phyloP scores from a whole-genome alignment of 2,888 invertebrate species.

The Caenorhabditis sp. region DNA sequence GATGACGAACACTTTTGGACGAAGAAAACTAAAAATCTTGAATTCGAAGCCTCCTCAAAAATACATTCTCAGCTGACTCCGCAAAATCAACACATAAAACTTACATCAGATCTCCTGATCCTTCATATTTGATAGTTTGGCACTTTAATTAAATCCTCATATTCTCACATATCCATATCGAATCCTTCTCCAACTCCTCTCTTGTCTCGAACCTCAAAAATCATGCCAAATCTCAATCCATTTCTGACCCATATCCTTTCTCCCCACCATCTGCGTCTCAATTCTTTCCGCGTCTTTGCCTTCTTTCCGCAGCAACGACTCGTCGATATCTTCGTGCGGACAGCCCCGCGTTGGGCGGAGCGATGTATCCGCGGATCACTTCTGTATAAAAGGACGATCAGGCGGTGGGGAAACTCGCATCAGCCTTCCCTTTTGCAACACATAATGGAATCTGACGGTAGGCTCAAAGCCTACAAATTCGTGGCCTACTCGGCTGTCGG shows the following conservation, averaged over 20 bases:
- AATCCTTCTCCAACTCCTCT: conserved; percentile 5
- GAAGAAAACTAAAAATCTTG: background rate
- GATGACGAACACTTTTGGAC: too few relatives aligned
- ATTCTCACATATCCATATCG: background rate
- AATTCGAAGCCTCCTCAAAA: background rate
- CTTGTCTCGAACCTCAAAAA: conserved; percentile 55
- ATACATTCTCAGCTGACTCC: background rate
- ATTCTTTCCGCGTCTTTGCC: conserved; percentile 46
- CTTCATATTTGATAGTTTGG: conserved; percentile 5
- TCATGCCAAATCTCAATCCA: conserved; percentile 44
- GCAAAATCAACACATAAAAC: background rate
- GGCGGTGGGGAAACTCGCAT: conserved; percentile 49
- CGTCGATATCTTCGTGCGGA: conserved; percentile 58
- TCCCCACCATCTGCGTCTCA: conserved; percentile 24
- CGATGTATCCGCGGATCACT: conserved; percentile 47
- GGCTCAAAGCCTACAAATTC: conserved; percentile 83
- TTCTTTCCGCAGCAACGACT: conserved; percentile 42
- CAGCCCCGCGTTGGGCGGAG: conserved; percentile 50
- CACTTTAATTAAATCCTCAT: conserved; percentile 1
- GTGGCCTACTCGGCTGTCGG: conserved; percentile 83
- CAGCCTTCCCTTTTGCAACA: conserved; percentile 59
- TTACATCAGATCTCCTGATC: background rate
- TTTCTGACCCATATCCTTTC: conserved; percentile 58
- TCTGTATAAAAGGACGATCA: conserved; percentile 34
- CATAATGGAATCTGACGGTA: conserved; percentile 81